Base-by-base conservation (phyloP, 2,888 invertebrate species). In the Mylabris sibirica region DNA sequence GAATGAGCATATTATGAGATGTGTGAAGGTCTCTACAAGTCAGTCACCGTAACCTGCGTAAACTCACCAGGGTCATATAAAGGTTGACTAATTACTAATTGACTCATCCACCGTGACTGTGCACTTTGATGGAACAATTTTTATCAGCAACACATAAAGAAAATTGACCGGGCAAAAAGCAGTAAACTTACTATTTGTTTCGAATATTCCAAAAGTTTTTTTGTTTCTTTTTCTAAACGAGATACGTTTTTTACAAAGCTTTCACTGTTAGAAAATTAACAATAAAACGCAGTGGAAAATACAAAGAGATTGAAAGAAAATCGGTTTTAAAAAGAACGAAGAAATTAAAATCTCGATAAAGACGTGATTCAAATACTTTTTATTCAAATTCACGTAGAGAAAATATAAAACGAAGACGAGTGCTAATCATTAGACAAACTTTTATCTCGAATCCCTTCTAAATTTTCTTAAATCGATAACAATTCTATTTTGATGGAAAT, bases 61-160 rank as follows among this genome's bases (percentile, higher is more conserved):
- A 9, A 49, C 49, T 22, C 9, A 20, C 44, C 49, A 49, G 20
- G 49, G 49, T 49, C 49, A 49, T 22, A 49, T 49, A 20, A 49
- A 49, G 49, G 49, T 49, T 49, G 9, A 49, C 20, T 22, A 44
- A 49, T 49, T 49, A 49, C 20, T 22, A 44, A 49, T 49, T 49
- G 49, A 49, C 49, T 49, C 49, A 49, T 49, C 49, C 6, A 49
- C 49, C 49, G 49, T 49, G 49, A 49, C 49, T 49, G 22, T 49
- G 49, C 49, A 20, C n/a, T 22, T 49, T 22, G 9, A 20, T 49
- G 49, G 49, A 49, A 22, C 8, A 8, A 17, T 49, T 49, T 49
- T 49, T 20, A n/a, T 3, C 11, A 49, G 3, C 20, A 9, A 49
- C 8, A 49, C 2, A 20, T 20, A 49, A 49, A 49, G 20, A 20